Percentiles rank a stretch among this genome's conserved stretches.
Evolutionary conservation across 2,113 vertebrate species (phyloP).

Genomic region (Lepidothrix coronata): DNA sequence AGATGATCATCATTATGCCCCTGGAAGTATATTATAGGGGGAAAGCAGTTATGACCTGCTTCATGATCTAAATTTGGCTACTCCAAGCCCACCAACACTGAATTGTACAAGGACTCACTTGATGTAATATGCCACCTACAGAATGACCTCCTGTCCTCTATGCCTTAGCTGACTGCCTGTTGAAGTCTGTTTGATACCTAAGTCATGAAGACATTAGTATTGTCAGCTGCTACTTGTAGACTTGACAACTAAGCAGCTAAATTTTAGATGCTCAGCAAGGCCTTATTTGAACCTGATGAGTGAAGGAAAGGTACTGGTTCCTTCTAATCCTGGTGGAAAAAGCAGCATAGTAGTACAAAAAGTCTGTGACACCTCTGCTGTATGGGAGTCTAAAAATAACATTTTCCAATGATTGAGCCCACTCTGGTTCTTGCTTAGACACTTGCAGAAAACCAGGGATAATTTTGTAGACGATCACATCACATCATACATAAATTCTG

Average conservation of each 20-base stretch:
- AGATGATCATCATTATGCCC: not conserved
- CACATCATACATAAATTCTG: not conserved
- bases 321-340: not conserved
- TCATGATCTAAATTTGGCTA: not conserved
- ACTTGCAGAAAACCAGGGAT: not conserved
- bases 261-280: not conserved
- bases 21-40: not conserved
- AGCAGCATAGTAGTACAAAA: not conserved
- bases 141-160: not conserved
- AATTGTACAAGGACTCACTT: not conserved
- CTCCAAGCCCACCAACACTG: not conserved
- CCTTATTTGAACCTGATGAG: not conserved
- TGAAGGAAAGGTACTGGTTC: not conserved
- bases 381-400: not conserved
- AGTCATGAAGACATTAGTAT: not conserved
- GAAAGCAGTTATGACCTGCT: not conserved
- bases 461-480: not conserved
- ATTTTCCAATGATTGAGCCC: not conserved
- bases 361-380: not conserved
- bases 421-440: not conserved
- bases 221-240: not conserved
- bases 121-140: not conserved
- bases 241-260: not conserved
- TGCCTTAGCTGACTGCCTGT: not conserved
- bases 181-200: not conserved